These are phyloP conservation scores for Brachynemurus nebulosus DNA, from an alignment of 2,888 invertebrate species.

Conservation along the genomic window DNA sequence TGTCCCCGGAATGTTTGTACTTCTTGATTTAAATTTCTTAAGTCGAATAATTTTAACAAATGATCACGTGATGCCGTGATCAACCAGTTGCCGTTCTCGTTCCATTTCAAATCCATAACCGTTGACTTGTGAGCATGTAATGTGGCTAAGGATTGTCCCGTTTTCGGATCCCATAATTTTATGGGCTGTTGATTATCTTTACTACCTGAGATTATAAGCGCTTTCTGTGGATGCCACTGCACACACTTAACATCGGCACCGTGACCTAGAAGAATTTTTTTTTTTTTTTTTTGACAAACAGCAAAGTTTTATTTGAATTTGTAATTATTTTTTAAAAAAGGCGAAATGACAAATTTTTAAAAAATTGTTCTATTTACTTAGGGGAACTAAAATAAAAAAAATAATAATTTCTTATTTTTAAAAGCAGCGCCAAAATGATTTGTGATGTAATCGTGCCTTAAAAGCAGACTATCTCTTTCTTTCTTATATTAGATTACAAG, in stretches of 20 bases:
- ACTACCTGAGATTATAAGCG: slow-evolving; percentile 92
- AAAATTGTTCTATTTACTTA: too few species aligned
- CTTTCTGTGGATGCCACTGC: slow-evolving; percentile 99
- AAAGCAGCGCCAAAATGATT: too few species aligned
- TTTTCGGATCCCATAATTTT: slow-evolving; percentile 98
- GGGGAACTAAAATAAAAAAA: too few species aligned
- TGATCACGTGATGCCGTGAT: slow-evolving; percentile 97
- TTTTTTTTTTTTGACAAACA: too few species aligned
- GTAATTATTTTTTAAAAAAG: too few species aligned
- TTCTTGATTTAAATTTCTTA: slow-evolving; percentile 89
- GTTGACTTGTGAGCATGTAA: slow-evolving; percentile 99
- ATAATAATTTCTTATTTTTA: too few species aligned
- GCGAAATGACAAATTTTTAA: too few species aligned
- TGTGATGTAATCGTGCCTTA: too few species aligned
- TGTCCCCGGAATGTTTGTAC: slow-evolving; percentile 96
- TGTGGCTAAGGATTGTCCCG: slow-evolving; percentile 87
- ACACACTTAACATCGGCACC: slow-evolving; percentile 99
- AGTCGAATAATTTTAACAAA: slow-evolving; percentile 92
- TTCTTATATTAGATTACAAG: too few species aligned
- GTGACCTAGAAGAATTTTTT: slow-evolving; percentile 65
- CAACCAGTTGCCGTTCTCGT: slow-evolving; percentile 98
- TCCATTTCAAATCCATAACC: slow-evolving; percentile 99
- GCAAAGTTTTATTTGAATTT: too few species aligned
- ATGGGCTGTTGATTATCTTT: slow-evolving; percentile 99
- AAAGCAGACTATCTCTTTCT: too few species aligned